phyloP scores from a whole-genome alignment of 2,888 invertebrate species.

The Thymelicus sylvestris region DNA sequence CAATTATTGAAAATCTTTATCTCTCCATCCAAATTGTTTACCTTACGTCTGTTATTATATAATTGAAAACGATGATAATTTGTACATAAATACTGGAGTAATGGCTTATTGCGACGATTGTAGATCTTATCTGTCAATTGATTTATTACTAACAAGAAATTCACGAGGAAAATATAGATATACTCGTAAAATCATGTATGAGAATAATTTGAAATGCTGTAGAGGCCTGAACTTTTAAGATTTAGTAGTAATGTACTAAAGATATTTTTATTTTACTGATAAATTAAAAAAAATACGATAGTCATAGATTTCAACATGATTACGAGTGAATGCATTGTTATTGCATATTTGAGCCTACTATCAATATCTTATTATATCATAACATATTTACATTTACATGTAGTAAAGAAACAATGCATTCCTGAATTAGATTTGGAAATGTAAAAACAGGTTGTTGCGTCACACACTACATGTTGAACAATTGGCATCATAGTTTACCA shows the following conservation, averaged over 20 bases:
- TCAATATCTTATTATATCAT: background rate
- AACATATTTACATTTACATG: background rate
- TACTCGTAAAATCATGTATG: background rate
- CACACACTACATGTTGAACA: background rate
- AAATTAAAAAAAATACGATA: too few relatives aligned
- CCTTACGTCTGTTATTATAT: slow-evolving; percentile 30
- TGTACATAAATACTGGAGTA: slow-evolving; percentile 21
- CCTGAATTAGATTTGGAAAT: background rate
- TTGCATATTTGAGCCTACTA: background rate
- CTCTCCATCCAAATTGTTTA: slow-evolving; percentile 35
- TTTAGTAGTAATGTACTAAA: too few relatives aligned
- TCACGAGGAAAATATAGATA: background rate
- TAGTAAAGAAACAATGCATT: slow-evolving; percentile 6
- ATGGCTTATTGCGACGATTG: slow-evolving; percentile 17
- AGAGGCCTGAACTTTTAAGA: too few relatives aligned
- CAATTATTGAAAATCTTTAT: slow-evolving; percentile 35
- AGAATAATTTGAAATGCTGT: background rate
- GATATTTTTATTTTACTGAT: too few relatives aligned
- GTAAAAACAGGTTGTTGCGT: background rate
- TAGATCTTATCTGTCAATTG: slow-evolving; percentile 15
- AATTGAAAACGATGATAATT: slow-evolving; percentile 23
- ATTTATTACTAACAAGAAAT: slow-evolving; percentile 10
- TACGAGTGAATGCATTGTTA: background rate
- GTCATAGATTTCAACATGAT: too few relatives aligned
- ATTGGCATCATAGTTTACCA: background rate